phyloP scores from a whole-genome alignment of 92 coral and sea anemone species.

The Palythoa heliodiscus region DNA sequence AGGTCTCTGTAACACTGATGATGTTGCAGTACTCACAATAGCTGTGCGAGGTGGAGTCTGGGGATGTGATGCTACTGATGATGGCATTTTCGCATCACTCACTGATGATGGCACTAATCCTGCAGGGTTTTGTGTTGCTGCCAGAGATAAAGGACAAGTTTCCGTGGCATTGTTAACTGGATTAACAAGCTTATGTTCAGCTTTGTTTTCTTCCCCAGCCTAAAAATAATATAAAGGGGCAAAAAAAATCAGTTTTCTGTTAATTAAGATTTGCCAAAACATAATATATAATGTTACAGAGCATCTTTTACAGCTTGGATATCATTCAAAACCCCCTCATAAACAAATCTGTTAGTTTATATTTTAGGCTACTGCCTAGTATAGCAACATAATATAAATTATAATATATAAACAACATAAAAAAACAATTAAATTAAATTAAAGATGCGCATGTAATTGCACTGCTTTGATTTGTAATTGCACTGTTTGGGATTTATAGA shows the following conservation, averaged over 20 bases:
- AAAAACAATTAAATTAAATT: too few relatives aligned
- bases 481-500: too few relatives aligned
- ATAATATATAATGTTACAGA: too few relatives aligned
- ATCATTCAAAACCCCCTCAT: too few relatives aligned
- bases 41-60: conserved; percentile 24
- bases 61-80: conserved; percentile 30
- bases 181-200: conserved; percentile 22
- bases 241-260: background rate
- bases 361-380: too few relatives aligned
- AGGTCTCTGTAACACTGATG: conserved; percentile 40
- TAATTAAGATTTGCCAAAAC: background rate
- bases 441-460: too few relatives aligned
- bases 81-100: background rate
- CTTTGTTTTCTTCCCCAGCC: conserved; percentile 34
- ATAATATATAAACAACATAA: too few relatives aligned
- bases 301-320: too few relatives aligned
- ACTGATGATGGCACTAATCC: conserved; percentile 39
- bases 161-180: conserved; percentile 3
- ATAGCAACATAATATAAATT: too few relatives aligned
- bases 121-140: conserved; percentile 16
- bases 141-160: background rate
- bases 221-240: background rate
- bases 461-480: too few relatives aligned
- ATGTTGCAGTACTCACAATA: background rate
- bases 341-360: too few relatives aligned